Evolutionary conservation across 2,888 invertebrate species (phyloP), one percentile per base, ranked within the genome.

Genomic region (Orthosia cruda): DNA sequence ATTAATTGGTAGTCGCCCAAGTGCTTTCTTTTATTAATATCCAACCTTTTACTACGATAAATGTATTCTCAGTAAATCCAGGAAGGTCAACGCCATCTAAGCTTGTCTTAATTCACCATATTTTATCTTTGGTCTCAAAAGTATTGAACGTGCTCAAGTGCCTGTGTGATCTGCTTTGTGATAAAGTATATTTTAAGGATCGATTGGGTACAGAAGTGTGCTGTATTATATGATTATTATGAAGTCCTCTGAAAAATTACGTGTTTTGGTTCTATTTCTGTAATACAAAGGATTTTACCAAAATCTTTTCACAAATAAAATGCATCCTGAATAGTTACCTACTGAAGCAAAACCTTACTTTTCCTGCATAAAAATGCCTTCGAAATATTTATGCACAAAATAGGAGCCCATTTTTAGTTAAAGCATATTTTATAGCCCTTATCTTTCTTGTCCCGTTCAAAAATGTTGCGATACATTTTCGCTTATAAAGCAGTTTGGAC

Each of bases 401-500:
- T 66, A 66, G 66, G 47, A 62, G 52, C 2, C 54, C 15, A 80
- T 80, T 71, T 73, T 71, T 68, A 74, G 84, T 70, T 80, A 68
- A 68, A 64, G 64, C 57, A 74, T 65, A 81, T 78, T 80, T 83
- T 71, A 81, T 69, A 16, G 64, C 57, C 58, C 20, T 67, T 71
- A 84, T 71, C 66, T 84, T 81, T 76, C 87, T 77, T 74, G 80
- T 82, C 81, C 74, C 50, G 71, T 76, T 87, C 78, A 84, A 87
- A 87, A 87, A 81, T 84, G 67, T 77, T 81, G 81, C 81, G 76
- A 87, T 81, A 87, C 77, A 85, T 86, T 74, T 80, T 78, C 86
- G 77, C 76, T 87, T 87, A 86, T 85, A 85, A 88, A 88, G 85
- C 75, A 77, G 81, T 88, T 81, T 77, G 70, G 81, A 73, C 85